Evolutionary conservation across 2,113 vertebrate genomes (phyloP), one percentile per base, ranked within the genome.

Genomic region (Typhlomys cinereus): DNA sequence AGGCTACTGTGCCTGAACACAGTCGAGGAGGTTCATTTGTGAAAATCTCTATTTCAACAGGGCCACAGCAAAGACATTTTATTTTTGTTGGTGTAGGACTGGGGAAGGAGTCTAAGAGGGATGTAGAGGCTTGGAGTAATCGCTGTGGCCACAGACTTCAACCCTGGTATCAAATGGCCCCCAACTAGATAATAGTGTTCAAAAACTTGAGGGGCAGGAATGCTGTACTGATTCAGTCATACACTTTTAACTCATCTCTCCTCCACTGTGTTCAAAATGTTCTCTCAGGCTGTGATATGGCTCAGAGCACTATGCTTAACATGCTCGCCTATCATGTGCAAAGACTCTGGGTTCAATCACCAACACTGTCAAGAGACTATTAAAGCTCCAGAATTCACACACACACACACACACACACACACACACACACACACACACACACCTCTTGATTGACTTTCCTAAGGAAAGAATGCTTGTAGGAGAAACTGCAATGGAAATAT

Each of bases 401-500:
- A 87, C 27, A 88, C 67, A 87, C 6, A 78, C 50, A 62, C 34
- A 44, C 23, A 73, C 54, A 86, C 20, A 71, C 46, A 54, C 23
- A 31, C 48, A 76, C 31, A 41, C 13, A 21, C 34, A 44, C 23
- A 73, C 54, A 86, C 20, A 71, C 46, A 54, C 23, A 31, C 48
- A 76, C 31, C n/a, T 80, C 79, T 21, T 84, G 46, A n/a, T 41
- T 78, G 50, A 34, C 31, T 76, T 92, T 87, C 41, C 18, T 80
- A 71, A 94, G 73, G 39, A 61, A 89, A 36, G 76, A 88, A 81
- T 86, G n/a, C 57, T 85, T 48, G 62, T 66, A 69, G 59, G 74
- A 88, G 81, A 78, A 90, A 88, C 88, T 95, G 92, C 62, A 88
- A 52, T 59, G 83, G 78, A 87, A 73, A 93, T 67, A 54, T 2